Conservation (phyloP, 2,113 vertebrate species). For the Tringa solitaria region DNA sequence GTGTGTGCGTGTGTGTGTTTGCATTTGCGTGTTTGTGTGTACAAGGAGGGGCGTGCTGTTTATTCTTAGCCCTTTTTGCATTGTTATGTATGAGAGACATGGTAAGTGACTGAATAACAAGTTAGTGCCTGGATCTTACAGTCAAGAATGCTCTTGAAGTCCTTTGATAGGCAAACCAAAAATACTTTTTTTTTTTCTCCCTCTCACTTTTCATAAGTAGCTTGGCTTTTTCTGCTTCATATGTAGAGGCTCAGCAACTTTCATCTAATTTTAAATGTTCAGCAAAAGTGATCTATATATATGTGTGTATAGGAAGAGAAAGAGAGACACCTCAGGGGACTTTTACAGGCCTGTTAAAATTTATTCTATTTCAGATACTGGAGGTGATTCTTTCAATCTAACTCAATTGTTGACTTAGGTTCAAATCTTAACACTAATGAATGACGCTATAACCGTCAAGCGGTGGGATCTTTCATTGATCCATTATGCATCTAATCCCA, state of each 20-base stretch:
- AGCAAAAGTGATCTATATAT: neutral
- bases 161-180: neutral
- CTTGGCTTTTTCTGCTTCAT: constrained; percentile 12
- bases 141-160: constrained; percentile 9
- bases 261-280: constrained; percentile 39
- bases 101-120: constrained; percentile 28
- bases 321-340: constrained; percentile 5
- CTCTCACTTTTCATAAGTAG: neutral
- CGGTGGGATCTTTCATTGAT: constrained; percentile 6
- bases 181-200: neutral
- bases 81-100: constrained; percentile 6
- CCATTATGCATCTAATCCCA: constrained; percentile 38
- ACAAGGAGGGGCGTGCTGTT: neutral
- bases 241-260: constrained; percentile 1
- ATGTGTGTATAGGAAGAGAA: neutral
- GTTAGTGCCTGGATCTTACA: neutral
- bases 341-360: constrained; percentile 5
- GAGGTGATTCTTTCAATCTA: constrained; percentile 5
- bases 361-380: neutral
- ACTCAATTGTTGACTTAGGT: constrained; percentile 39
- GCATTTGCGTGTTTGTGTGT: neutral
- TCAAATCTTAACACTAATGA: constrained; percentile 39
- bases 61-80: constrained; percentile 47
- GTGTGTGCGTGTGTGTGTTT: neutral
- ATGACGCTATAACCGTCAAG: neutral